Conservation (phyloP, 2,888 invertebrate genomes). For the Schizotus pectinicornis region DNA sequence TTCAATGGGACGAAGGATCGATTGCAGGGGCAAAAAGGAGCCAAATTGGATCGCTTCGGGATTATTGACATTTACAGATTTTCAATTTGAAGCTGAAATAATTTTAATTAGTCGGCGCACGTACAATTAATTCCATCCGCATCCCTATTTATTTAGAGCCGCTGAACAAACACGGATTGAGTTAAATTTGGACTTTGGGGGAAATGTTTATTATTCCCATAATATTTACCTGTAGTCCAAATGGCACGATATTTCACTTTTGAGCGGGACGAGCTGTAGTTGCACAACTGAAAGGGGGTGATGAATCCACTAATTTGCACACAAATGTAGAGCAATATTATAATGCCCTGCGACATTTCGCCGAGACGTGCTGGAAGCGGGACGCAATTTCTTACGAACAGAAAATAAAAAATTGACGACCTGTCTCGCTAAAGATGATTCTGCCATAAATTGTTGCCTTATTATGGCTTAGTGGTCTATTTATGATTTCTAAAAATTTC, state of each 20-base stretch:
- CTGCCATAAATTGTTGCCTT: slow-evolving; percentile 8
- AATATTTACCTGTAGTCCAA: slow-evolving; percentile 48
- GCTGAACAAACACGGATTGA: no score
- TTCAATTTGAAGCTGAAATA: background rate
- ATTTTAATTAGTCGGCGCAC: background rate
- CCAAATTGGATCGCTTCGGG: background rate
- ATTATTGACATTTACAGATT: background rate
- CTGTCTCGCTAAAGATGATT: slow-evolving; percentile 1
- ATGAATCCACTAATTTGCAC: slow-evolving; percentile 29
- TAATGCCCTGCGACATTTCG: slow-evolving; percentile 23
- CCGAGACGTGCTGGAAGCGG: slow-evolving; percentile 14
- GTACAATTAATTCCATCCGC: background rate
- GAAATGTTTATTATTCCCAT: no score
- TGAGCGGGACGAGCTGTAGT: slow-evolving; percentile 38
- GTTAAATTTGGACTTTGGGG: no score
- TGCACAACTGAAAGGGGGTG: slow-evolving; percentile 31
- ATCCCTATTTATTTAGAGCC: no score
- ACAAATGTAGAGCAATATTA: slow-evolving; percentile 10
- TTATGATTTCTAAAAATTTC: no score
- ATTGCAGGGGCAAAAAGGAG: background rate
- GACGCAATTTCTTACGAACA: slow-evolving; percentile 19
- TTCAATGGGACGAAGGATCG: background rate
- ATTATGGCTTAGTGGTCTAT: no score
- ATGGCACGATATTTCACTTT: slow-evolving; percentile 46
- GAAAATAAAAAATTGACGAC: slow-evolving; percentile 14